Base-by-base conservation (phyloP, 2,113 vertebrate species). In the Pandion haliaetus region DNA sequence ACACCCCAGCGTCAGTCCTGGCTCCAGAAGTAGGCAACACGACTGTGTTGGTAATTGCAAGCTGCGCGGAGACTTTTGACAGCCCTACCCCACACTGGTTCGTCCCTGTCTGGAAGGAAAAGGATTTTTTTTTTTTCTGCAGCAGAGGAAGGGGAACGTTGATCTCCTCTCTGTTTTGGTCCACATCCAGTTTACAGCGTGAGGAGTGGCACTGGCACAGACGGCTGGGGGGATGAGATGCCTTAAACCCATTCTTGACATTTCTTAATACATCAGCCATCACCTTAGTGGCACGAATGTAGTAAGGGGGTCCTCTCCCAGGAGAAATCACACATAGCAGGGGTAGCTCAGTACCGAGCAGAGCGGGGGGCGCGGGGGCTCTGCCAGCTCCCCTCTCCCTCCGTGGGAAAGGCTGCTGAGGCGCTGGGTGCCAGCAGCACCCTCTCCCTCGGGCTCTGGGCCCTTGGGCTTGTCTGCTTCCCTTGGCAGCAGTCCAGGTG, bases 331-430 rank as follows among this genome's bases (percentile, higher is more conserved):
- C 0, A 5, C 20, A 8, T 20, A 49, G 31, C 6, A 17, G 7
- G 18, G 28, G 6, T 26, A 57, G 34, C 19, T 47, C 69, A 38
- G 40, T 29, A 23, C 9, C 1, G 5, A 28, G n/a, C 38, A 54
- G 45, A 45, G 34, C 1, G 0, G 14, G 25, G 17, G 18, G 5
- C 1, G 3, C 1, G 4, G 26, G 19, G 34, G 38, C 14, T 83
- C 47, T 85, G 29, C 65, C 20, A 25, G 17, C 6, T 65, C 26
- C 21, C 12, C 9, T 50, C 36, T 94, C 13, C 28, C 44, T 55
- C 77, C 1, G 4, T 84, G 86, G 66, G 57, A 93, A 93, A 79
- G 57, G 61, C 47, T 89, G 74, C 55, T 1, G 20, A 24, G 34
- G n/a, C 2, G 8, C 36, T 63, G 42, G 47, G 25, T 8, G n/a